A percentile compares a stretch with the other conserved stretches of the same genome.
These are phyloP conservation scores for Cheiracanthium punctorium DNA, from an alignment of 2,888 invertebrate genomes.

Conservation along the genomic window DNA sequence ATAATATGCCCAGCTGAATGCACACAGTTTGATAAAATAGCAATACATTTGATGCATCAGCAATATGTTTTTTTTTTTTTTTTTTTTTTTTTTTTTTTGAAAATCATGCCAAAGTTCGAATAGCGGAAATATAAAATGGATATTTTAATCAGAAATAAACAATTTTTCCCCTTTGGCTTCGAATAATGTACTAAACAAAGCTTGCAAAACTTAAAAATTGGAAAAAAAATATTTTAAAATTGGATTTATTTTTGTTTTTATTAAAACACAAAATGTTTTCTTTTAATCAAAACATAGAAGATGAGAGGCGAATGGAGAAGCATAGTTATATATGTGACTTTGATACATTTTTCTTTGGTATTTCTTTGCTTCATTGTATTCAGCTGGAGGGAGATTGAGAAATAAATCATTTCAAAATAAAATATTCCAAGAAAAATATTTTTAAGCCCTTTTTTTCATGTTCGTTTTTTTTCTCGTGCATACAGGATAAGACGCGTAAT, in stretches of 20 bases:
- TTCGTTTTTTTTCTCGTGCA: background rate
- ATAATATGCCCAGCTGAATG: too few species aligned
- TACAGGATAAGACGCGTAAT: conserved; percentile 8
- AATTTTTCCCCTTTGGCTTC: background rate
- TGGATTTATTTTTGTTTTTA: background rate
- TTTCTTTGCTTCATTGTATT: conserved; percentile 18
- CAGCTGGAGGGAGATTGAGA: conserved; percentile 36
- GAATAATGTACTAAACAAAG: background rate
- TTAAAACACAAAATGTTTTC: background rate
- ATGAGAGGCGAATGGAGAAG: background rate
- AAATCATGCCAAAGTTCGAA: too few species aligned
- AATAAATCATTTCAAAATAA: conserved; percentile 40
- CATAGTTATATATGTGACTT: conserved; percentile 45
- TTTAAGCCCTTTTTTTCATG: background rate
- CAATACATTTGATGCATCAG: too few species aligned
- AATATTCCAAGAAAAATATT: background rate
- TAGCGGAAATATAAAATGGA: too few species aligned
- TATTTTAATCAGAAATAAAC: background rate
- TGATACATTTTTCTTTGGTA: conserved; percentile 32
- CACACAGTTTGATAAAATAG: too few species aligned
- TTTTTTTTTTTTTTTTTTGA: too few species aligned
- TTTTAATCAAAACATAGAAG: conserved; percentile 48
- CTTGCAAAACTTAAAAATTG: background rate
- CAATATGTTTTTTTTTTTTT: too few species aligned
- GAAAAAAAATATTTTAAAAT: background rate